Evolutionary conservation across 2,113 vertebrate genomes (phyloP), one percentile per base, ranked within the genome.

Genomic region (Tachuris rubrigastra): DNA sequence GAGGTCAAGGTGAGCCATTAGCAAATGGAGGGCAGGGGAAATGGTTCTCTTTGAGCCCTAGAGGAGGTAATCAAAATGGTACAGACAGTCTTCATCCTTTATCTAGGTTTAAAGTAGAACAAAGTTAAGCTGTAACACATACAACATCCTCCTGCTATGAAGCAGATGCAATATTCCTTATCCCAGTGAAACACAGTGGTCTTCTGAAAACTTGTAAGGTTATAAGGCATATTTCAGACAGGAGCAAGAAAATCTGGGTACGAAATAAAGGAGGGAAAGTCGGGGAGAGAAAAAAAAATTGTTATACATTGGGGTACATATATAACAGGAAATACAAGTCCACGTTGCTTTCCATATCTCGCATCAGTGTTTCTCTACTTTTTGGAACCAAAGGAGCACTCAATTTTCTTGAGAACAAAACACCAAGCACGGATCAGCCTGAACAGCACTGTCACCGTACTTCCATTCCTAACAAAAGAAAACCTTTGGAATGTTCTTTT

Each of bases 1-100:
- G 85, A 93, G 81, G 67, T 47, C 63, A 80, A 87, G 95, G 85
- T 83, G 92, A 96, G 90, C 66, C 79, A 91, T 96, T 71, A 93
- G 80, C 93, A 95, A 96, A 72, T 67, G 89, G 81, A 93, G 86
- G 84, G 66, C 95, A 93, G 80, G 85, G 91, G 76, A 66, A 93
- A 90, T 77, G 58, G 67, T 82, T 95, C 92, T 96, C 87, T 91
- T 90, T 91, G 85, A 82, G 90, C 89, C 94, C 95, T 85, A 94
- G 86, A 94, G 89, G 90, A 91, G 71, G 80, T 95, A 96, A 97
- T 89, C 94, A 92, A 93, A 96, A 79, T 49, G 84, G 73, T 87
- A 97, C 91, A 92, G 80, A 96, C 73, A 97, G 96, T 97, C 95
- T 96, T 97, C 95, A 94, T 96, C 52, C 87, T 96, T 96, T 94